Percentiles rank a stretch among this genome's conserved stretches.
These are phyloP conservation scores for Phymastichus coffea DNA, from an alignment of 1,140 invertebrate genomes.

Conservation along the genomic window DNA sequence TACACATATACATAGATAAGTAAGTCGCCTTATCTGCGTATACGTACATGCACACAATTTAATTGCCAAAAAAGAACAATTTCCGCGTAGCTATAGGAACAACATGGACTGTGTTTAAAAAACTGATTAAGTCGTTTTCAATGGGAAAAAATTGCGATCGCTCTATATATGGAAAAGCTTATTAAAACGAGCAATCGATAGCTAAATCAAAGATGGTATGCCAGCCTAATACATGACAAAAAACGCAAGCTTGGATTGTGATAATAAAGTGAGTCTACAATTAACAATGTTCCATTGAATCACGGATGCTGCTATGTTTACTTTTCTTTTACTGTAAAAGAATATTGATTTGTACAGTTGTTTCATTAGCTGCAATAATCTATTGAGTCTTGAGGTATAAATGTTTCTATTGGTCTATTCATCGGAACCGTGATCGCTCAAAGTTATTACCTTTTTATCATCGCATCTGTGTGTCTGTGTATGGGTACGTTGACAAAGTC, in stretches of 20 bases:
- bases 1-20: slow-evolving; percentile 27
- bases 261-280: slow-evolving; percentile 24
- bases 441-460: slow-evolving; percentile 24
- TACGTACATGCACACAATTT: slow-evolving; percentile 48
- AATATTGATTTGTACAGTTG: slow-evolving; percentile 58
- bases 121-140: slow-evolving; percentile 37
- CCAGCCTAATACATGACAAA: slow-evolving; percentile 19
- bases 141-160: slow-evolving; percentile 25
- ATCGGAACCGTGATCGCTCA: slow-evolving; percentile 41
- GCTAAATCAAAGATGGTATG: slow-evolving; percentile 17
- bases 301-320: slow-evolving; percentile 25
- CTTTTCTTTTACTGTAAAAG: slow-evolving; percentile 51
- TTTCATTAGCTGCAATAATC: slow-evolving; percentile 53
- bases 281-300: slow-evolving; percentile 22
- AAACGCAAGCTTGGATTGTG: slow-evolving; percentile 16
- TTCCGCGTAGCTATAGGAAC: slow-evolving; percentile 49
- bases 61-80: slow-evolving; percentile 49
- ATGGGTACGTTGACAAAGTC: no score
- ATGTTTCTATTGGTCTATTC: slow-evolving; percentile 60
- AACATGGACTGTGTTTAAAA: slow-evolving; percentile 47
- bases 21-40: slow-evolving; percentile 30
- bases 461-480: no score
- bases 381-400: slow-evolving; percentile 59
- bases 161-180: not conserved
- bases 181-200: slow-evolving; percentile 15